phyloP scores from a whole-genome alignment of 2,113 vertebrate species.

The Coptodon bakossiorum region DNA sequence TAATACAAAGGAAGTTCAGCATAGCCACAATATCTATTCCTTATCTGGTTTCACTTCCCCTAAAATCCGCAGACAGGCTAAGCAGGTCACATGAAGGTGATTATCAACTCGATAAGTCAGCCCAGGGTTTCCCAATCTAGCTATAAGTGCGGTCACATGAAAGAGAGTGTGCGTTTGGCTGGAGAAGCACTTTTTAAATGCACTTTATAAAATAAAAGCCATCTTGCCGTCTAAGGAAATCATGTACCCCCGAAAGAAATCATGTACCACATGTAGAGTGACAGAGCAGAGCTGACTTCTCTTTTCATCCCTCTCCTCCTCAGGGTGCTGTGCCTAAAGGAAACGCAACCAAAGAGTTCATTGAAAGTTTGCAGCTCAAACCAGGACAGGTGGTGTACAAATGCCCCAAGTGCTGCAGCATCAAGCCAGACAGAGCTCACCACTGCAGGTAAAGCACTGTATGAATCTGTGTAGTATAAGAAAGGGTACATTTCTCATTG shows the following conservation, averaged over 20 bases:
- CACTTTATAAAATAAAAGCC: not conserved
- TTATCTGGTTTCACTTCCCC: not conserved
- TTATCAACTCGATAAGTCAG: not conserved
- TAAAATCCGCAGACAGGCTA: not conserved
- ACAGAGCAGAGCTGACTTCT: not conserved
- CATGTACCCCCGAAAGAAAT: not conserved
- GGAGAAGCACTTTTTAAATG: not conserved
- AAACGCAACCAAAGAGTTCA: slow-evolving; percentile 97
- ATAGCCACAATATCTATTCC: not conserved
- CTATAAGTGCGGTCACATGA: not conserved
- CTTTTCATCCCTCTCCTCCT: not conserved
- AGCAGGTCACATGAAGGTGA: not conserved
- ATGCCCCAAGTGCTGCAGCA: slow-evolving; percentile 98
- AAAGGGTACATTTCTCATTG: not conserved
- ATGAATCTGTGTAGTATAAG: not conserved
- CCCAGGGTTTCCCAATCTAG: not conserved
- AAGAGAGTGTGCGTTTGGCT: not conserved
- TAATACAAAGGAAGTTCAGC: not conserved
- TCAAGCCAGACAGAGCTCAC: slow-evolving; percentile 96
- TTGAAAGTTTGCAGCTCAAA: slow-evolving; percentile 95
- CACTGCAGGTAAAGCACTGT: slow-evolving; percentile 86
- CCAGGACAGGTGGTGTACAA: slow-evolving; percentile 98
- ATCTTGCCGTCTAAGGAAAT: not conserved
- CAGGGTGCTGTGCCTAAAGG: slow-evolving; percentile 97
- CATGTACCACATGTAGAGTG: not conserved